Conservation (phyloP, 2,113 vertebrate species). For the Cygnus atratus region DNA sequence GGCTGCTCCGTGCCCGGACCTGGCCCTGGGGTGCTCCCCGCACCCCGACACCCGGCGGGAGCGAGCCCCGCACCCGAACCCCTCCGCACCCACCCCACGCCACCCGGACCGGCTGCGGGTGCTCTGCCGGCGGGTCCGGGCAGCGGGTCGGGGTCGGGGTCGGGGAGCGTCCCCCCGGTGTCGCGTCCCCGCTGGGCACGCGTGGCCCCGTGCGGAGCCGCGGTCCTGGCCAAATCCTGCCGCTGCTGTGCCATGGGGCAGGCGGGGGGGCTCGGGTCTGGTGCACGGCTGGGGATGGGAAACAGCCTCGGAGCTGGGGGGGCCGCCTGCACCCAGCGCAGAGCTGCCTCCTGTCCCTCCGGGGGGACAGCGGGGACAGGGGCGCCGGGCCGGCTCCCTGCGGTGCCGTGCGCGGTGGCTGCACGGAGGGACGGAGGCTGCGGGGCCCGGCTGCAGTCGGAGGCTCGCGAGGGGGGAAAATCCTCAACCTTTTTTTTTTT, state of each 20-base stretch:
- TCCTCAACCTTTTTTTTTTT: not conserved
- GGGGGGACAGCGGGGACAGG: not conserved
- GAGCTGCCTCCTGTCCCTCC: too few species aligned
- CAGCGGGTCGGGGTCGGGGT: too few species aligned
- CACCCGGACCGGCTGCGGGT: too few species aligned
- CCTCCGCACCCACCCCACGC: too few species aligned
- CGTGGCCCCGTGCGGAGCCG: not conserved
- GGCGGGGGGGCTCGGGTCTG: not conserved
- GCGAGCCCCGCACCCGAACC: not conserved
- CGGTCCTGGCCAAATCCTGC: not conserved
- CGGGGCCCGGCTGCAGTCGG: not conserved
- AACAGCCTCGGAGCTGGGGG: too few species aligned
- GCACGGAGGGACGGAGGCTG: too few species aligned
- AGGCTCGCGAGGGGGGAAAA: not conserved
- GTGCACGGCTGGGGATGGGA: not conserved
- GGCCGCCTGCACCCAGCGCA: too few species aligned
- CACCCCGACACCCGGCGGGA: rapidly evolving
- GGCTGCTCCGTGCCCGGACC: not conserved
- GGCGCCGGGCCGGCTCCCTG: too few species aligned
- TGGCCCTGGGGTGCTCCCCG: not conserved
- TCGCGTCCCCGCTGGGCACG: rapidly evolving
- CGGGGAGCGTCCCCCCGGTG: too few species aligned
- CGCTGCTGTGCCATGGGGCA: not conserved
- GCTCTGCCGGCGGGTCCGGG: not conserved
- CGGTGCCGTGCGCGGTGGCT: too few species aligned